Evolutionary conservation across 2,113 vertebrate genomes (phyloP).

Genomic region (Eupsittula cactorum): DNA sequence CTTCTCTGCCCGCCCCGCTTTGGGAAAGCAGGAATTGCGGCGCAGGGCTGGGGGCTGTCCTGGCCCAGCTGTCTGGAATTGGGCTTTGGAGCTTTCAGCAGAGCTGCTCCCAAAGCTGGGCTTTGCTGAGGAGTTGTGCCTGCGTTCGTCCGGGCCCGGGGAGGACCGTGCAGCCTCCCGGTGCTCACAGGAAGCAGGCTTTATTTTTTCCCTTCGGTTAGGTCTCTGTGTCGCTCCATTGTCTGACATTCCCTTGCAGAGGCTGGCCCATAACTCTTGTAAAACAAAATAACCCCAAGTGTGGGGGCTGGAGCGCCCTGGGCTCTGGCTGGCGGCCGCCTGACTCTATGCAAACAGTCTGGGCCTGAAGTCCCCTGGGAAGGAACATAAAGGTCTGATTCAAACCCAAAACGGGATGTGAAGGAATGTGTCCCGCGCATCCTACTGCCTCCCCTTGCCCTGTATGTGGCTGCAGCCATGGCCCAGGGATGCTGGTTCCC

Average conservation of each 20-base stretch:
- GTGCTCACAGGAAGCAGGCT: not conserved
- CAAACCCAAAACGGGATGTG: not conserved
- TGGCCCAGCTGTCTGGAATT: not conserved
- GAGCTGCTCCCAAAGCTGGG: not conserved
- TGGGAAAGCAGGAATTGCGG: not conserved
- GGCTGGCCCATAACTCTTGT: not conserved
- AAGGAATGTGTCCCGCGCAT: not conserved
- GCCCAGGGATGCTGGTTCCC: not conserved
- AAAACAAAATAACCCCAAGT: not conserved
- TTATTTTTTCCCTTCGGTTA: slow-evolving; percentile 9
- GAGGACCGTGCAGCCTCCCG: not conserved
- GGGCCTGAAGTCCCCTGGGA: not conserved
- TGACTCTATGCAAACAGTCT: slow-evolving; percentile 47
- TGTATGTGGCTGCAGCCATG: rapidly evolving
- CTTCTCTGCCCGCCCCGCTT: rapidly evolving
- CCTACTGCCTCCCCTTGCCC: not conserved
- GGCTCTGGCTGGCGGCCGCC: not conserved
- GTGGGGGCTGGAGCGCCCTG: not conserved
- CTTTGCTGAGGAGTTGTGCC: rapidly evolving
- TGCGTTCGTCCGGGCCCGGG: rapidly evolving
- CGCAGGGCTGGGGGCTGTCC: rapidly evolving
- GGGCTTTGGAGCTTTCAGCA: not conserved
- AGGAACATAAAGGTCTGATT: slow-evolving; percentile 33
- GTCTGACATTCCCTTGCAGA: slow-evolving; percentile 38
- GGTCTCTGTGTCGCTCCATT: not conserved